Conservation (phyloP, 2,797 vertebrate genomes). For the Merluccius polli region DNA sequence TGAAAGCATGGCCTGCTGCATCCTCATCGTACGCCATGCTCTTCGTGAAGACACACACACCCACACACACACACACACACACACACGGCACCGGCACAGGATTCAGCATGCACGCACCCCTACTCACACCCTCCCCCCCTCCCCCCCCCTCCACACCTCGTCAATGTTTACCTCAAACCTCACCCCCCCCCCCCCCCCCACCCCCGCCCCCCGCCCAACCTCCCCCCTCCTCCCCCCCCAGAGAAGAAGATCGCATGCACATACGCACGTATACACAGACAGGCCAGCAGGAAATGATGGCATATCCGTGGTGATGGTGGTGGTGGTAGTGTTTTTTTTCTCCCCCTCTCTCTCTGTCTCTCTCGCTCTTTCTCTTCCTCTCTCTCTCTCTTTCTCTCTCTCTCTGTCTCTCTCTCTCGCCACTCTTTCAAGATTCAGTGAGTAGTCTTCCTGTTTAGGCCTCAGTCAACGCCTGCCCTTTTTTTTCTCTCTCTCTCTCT, state of each 20-base stretch:
- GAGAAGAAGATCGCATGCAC: constrained; percentile 8
- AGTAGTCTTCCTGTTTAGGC: constrained; percentile 64
- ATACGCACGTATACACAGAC: constrained; percentile 12
- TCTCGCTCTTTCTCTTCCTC: too few relatives aligned
- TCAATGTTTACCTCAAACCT: not conserved
- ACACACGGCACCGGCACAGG: constrained; percentile 57
- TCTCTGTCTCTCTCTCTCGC: constrained; percentile 25
- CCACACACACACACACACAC: constrained; percentile 54
- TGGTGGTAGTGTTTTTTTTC: not conserved
- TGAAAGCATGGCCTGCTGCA: not conserved
- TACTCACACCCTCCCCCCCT: not conserved
- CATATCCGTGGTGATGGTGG: constrained; percentile 51
- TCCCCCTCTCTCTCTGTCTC: too few relatives aligned
- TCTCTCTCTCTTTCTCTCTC: too few relatives aligned
- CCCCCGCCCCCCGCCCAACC: too few relatives aligned
- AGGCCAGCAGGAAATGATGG: constrained; percentile 49
- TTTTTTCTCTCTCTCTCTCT: constrained; percentile 10
- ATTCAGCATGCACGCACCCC: constrained; percentile 8
- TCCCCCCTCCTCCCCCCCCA: not conserved
- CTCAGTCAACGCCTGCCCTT: constrained; percentile 60
- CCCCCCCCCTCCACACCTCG: not conserved
- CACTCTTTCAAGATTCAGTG: constrained; percentile 44
- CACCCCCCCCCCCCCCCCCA: too few relatives aligned
- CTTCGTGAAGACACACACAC: constrained; percentile 6
- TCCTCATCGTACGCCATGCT: not conserved